A percentile compares a stretch with the other conserved stretches of the same genome.
These are phyloP conservation scores for Stegophylla sp. DNA, from an alignment of 2,888 invertebrate species.

Conservation along the genomic window DNA sequence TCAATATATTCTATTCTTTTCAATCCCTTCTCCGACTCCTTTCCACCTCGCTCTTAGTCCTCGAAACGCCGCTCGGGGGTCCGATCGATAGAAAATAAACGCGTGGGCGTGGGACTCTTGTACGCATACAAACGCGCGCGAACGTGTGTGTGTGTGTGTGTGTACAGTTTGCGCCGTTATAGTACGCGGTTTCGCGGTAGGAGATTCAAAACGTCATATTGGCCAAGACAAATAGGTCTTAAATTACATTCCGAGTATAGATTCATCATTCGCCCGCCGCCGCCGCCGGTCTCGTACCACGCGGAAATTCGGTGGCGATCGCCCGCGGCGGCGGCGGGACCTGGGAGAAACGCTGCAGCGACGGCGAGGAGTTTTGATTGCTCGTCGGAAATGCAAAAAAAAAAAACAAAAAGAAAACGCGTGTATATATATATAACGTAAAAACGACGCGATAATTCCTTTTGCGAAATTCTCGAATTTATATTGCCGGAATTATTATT, in stretches of 20 bases:
- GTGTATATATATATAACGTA: background rate
- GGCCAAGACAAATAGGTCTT: constrained; percentile 52
- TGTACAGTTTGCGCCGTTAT: background rate
- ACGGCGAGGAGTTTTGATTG: background rate
- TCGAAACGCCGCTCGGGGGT: too few relatives aligned
- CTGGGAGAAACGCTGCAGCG: too few relatives aligned
- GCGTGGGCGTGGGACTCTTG: background rate
- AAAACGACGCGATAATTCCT: too few relatives aligned
- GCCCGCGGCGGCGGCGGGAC: background rate
- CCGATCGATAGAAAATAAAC: constrained; percentile 41
- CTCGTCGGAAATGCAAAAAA: background rate
- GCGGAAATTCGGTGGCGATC: constrained; percentile 12
- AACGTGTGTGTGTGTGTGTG: too few relatives aligned
- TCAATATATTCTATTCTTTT: constrained; percentile 52
- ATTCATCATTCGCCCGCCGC: constrained; percentile 49
- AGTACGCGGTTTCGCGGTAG: background rate
- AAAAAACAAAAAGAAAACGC: background rate
- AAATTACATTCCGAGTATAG: constrained; percentile 42
- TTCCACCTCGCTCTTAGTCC: too few relatives aligned
- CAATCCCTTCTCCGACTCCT: background rate
- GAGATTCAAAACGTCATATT: constrained; percentile 56
- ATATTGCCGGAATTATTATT: too few relatives aligned
- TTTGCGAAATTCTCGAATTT: too few relatives aligned
- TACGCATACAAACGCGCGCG: background rate
- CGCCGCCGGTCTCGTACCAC: background rate